Percentiles rank a stretch among this genome's conserved stretches.
phyloP scores from a whole-genome alignment of 2,113 vertebrate genomes.

The western clawed frog (Xenopus tropicalis) region DNA sequence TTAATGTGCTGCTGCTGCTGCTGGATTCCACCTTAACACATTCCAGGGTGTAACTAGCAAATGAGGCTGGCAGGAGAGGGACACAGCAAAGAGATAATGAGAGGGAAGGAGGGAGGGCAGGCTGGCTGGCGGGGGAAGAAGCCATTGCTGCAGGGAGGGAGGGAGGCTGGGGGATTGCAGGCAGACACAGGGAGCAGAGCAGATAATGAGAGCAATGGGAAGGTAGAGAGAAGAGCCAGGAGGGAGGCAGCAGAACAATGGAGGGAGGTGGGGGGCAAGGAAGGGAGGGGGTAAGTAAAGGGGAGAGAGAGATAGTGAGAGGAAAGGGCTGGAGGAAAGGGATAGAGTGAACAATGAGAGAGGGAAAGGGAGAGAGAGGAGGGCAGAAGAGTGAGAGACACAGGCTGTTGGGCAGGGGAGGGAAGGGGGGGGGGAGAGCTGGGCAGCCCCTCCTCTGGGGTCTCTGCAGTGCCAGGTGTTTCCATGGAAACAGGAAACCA shows the following conservation, averaged over 20 bases:
- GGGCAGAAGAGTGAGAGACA: not conserved
- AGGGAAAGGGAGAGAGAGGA: not conserved
- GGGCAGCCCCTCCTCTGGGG: constrained; percentile 18
- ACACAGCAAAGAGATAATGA: not conserved
- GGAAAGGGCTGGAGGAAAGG: constrained; percentile 21
- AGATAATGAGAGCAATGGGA: constrained; percentile 29
- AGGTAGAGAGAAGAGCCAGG: constrained; percentile 49
- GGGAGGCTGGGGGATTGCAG: not conserved
- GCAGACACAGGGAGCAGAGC: constrained; percentile 1
- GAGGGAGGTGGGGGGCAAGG: constrained; percentile 12
- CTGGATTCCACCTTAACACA: constrained; percentile 5
- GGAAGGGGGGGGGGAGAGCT: not conserved
- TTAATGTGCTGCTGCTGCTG: not conserved
- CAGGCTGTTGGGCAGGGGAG: not conserved
- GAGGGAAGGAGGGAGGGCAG: too few species aligned
- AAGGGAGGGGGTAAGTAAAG: constrained; percentile 7
- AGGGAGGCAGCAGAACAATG: constrained; percentile 40
- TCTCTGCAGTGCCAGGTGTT: constrained; percentile 25
- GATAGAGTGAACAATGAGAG: constrained; percentile 20
- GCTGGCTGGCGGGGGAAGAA: not conserved
- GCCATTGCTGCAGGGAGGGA: too few species aligned
- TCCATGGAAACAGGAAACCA: constrained; percentile 28
- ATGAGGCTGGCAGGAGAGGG: constrained; percentile 7
- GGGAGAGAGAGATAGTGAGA: constrained; percentile 18
- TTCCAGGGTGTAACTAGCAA: constrained; percentile 19